Percentiles rank a stretch among this genome's conserved stretches.
Conservation (phyloP, 1,140 invertebrate genomes). For the Mycetomoellerius zeteki region DNA sequence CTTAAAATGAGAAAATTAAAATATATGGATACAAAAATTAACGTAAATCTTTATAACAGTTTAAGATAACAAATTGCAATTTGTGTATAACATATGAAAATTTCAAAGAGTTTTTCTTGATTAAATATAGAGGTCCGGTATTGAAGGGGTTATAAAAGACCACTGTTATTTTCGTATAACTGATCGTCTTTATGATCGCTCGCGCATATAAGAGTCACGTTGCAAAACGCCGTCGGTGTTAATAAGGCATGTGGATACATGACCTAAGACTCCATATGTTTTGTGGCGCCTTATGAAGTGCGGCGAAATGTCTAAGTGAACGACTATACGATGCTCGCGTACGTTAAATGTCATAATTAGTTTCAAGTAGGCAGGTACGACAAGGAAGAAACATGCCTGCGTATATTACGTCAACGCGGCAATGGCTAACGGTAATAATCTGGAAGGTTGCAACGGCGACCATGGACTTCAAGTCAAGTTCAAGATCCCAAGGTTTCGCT, state of each 20-base stretch:
- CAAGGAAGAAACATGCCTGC: slow-evolving; percentile 48
- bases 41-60: neutral
- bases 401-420: slow-evolving; percentile 63
- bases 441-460: slow-evolving; percentile 50
- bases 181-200: slow-evolving; percentile 7
- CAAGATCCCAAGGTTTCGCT: slow-evolving; percentile 62
- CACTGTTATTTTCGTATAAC: slow-evolving; percentile 30
- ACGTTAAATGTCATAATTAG: slow-evolving; percentile 64
- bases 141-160: neutral
- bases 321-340: slow-evolving; percentile 28
- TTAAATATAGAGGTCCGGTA: neutral
- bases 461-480: slow-evolving; percentile 63
- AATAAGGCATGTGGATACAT: slow-evolving; percentile 40
- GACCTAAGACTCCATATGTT: slow-evolving; percentile 45
- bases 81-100: neutral
- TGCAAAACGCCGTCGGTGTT: slow-evolving; percentile 23
- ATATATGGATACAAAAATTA: slow-evolving; percentile 1
- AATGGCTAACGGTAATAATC: slow-evolving; percentile 73
- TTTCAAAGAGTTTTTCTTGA: neutral
- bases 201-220: slow-evolving; percentile 2
- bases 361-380: slow-evolving; percentile 39
- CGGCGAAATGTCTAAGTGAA: slow-evolving; percentile 20
- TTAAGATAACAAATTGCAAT: neutral
- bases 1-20: neutral
- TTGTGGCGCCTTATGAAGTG: slow-evolving; percentile 29